phyloP scores from a whole-genome alignment of 2,797 vertebrate species.

The Choloepus didactylus region DNA sequence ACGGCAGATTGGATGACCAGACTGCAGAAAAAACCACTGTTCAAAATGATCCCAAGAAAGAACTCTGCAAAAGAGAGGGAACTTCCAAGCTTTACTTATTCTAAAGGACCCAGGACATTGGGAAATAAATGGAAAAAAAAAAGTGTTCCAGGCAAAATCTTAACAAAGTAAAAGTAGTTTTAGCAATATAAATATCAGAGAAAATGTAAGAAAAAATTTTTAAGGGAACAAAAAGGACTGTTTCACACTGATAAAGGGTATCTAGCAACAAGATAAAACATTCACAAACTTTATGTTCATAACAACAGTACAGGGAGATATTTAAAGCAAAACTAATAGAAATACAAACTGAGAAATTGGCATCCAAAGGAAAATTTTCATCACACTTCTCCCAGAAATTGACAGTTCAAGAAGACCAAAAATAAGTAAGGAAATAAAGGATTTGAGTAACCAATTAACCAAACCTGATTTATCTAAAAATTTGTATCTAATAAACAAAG shows the following conservation, averaged over 20 bases:
- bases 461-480: slow-evolving; percentile 9
- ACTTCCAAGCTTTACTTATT: background rate
- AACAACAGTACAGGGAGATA: background rate
- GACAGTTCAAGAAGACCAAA: slow-evolving; percentile 19
- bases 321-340: slow-evolving; percentile 33
- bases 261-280: background rate
- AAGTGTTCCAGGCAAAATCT: background rate
- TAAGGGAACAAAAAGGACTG: slow-evolving; percentile 8
- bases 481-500: slow-evolving; percentile 52
- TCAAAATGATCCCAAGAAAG: slow-evolving; percentile 9
- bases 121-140: background rate
- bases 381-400: background rate
- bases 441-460: slow-evolving; percentile 40
- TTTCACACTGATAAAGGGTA: background rate
- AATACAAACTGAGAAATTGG: background rate
- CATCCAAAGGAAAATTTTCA: background rate
- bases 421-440: background rate
- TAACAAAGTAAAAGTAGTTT: background rate
- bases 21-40: background rate
- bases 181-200: slow-evolving; percentile 11
- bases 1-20: background rate
- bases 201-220: background rate
- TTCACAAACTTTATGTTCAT: background rate
- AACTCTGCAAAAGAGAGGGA: background rate
- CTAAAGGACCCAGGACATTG: background rate